Conservation (phyloP, 2,797 vertebrate species). For the Catamblyrhynchus diadema region DNA sequence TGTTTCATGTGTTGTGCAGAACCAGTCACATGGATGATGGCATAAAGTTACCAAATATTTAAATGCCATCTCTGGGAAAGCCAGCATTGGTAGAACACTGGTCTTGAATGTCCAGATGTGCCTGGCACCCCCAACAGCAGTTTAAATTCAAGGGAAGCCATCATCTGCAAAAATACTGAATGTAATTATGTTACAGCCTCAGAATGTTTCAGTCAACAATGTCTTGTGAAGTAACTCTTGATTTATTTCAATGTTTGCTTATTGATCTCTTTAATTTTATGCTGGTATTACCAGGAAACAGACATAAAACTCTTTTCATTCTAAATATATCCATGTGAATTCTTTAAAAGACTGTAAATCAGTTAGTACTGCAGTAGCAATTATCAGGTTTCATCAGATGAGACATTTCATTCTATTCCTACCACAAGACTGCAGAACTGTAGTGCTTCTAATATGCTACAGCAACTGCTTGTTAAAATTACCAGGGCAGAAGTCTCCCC, state of each 20-base stretch:
- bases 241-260: background rate
- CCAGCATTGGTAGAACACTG: background rate
- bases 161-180: background rate
- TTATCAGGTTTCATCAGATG: background rate
- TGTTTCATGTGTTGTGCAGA: background rate
- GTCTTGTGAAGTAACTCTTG: background rate
- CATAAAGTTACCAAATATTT: background rate
- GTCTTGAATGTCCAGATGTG: background rate
- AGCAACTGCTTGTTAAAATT: background rate
- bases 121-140: background rate
- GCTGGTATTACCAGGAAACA: background rate
- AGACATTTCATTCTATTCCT: background rate
- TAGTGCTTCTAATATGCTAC: background rate
- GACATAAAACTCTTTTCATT: background rate
- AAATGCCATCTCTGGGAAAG: background rate
- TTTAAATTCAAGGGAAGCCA: background rate
- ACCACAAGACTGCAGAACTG: background rate
- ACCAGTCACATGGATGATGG: background rate
- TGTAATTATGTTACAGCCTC: background rate
- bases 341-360: background rate
- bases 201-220: background rate
- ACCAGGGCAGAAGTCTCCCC: constrained; percentile 57
- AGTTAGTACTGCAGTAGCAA: background rate
- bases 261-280: background rate
- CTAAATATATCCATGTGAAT: background rate